Conservation (phyloP, 2,113 vertebrate genomes). For the Cephalopholis sonnerati region DNA sequence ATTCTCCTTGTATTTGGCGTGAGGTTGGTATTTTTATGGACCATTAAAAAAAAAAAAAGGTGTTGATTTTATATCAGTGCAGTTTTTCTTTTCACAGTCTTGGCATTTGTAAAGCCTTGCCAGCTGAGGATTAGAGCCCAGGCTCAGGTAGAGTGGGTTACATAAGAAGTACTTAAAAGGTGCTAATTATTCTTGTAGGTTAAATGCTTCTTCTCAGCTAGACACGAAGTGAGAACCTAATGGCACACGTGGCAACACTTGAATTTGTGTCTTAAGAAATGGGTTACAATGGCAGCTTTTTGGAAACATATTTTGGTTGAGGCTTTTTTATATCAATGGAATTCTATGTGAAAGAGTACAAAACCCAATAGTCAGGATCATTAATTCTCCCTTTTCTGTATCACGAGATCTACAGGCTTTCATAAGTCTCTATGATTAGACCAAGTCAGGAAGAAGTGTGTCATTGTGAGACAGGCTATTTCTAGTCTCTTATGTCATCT, state of each 20-base stretch:
- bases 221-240: conserved; percentile 30
- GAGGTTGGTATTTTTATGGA: conserved; percentile 46
- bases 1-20: conserved; percentile 12
- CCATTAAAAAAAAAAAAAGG: conserved; percentile 40
- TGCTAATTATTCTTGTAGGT: conserved; percentile 70
- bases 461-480: conserved; percentile 30
- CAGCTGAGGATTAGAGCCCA: conserved; percentile 41
- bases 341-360: conserved; percentile 25
- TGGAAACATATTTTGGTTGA: conserved; percentile 10
- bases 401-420: conserved; percentile 32
- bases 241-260: conserved; percentile 17
- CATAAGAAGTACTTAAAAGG: conserved; percentile 65
- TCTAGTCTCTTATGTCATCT: conserved; percentile 31
- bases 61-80: conserved; percentile 58
- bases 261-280: conserved; percentile 19
- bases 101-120: conserved; percentile 44
- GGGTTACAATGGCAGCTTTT: conserved; percentile 7
- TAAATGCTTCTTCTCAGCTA: conserved; percentile 41
- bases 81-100: conserved; percentile 30
- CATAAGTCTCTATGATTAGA: conserved; percentile 33
- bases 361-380: conserved; percentile 9
- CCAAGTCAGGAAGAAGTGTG: conserved; percentile 32
- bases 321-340: conserved; percentile 17
- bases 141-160: conserved; percentile 52
- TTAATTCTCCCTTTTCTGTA: conserved; percentile 29